phyloP scores from a whole-genome alignment of 2,888 invertebrate genomes.

The Platycnemis pennipes region DNA sequence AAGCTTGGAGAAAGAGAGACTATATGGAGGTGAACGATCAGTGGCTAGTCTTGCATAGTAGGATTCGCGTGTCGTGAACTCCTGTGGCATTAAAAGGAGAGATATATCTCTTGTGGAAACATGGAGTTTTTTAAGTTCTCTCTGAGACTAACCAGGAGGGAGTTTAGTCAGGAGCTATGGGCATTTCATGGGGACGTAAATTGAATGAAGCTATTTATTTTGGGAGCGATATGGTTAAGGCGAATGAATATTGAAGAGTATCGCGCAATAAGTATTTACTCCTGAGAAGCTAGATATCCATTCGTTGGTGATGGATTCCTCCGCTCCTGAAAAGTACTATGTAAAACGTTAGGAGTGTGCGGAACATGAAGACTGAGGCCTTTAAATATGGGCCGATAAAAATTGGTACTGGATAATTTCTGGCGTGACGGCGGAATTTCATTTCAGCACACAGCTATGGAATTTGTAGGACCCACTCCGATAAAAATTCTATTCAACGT shows the following conservation, averaged over 20 bases:
- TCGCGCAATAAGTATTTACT: neutral
- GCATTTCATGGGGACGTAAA: neutral
- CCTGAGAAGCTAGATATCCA: neutral
- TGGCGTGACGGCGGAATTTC: too few species aligned
- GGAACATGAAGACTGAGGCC: neutral
- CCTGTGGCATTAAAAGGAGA: neutral
- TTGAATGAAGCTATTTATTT: neutral
- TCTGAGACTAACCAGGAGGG: neutral
- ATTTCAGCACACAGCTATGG: too few species aligned
- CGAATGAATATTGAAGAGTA: neutral
- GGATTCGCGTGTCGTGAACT: neutral
- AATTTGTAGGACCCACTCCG: too few species aligned
- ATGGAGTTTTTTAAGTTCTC: neutral
- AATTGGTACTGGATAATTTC: too few species aligned
- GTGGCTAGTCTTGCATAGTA: neutral
- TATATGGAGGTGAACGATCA: neutral
- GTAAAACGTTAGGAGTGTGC: neutral
- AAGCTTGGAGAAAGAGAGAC: neutral
- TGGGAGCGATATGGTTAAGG: neutral
- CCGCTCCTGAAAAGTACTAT: too few species aligned
- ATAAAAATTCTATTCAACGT: too few species aligned
- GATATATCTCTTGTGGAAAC: neutral
- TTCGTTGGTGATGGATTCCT: neutral
- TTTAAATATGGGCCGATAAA: neutral
- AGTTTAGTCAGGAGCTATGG: neutral